These are phyloP conservation scores for Hedychridium roseum DNA, from an alignment of 2,888 invertebrate genomes.

Conservation along the genomic window DNA sequence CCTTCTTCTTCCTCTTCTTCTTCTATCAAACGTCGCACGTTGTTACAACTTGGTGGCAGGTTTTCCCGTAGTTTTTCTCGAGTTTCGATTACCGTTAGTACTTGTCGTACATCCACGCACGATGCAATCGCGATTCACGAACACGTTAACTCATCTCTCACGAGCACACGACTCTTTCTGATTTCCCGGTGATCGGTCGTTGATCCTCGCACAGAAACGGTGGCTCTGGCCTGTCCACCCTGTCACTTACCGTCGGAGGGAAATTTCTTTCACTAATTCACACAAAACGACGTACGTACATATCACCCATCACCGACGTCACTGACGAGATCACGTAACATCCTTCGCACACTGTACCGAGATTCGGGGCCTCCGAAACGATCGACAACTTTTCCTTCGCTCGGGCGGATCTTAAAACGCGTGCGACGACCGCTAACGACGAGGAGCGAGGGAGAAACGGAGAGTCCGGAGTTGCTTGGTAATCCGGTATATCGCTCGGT, in stretches of 20 bases:
- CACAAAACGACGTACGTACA: conserved; percentile 15
- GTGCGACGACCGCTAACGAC: conserved; percentile 69
- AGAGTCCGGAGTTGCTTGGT: conserved; percentile 1
- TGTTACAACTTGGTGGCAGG: no score
- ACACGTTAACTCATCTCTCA: no score
- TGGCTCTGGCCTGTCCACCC: conserved; percentile 10
- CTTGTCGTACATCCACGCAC: no score
- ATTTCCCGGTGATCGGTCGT: no score
- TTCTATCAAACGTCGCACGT: no score
- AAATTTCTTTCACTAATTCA: conserved; percentile 13
- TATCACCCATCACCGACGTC: conserved; percentile 23
- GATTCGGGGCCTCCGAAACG: conserved; percentile 5
- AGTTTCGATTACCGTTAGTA: no score
- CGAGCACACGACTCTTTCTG: no score
- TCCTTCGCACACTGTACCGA: conserved; percentile 13
- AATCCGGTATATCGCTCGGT: conserved; percentile 55
- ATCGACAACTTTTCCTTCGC: conserved; percentile 11
- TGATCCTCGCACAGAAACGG: conserved; percentile 4
- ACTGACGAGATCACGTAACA: conserved; percentile 28
- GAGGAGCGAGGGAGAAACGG: conserved; percentile 60
- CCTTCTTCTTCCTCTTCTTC: conserved; percentile 2
- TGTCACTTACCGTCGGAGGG: conserved; percentile 14
- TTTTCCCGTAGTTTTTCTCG: no score
- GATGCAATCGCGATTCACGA: no score
- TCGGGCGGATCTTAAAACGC: conserved; percentile 38